Evolutionary conservation across 2,888 invertebrate species (phyloP).

Genomic region (Xestoiulus laeticollis): DNA sequence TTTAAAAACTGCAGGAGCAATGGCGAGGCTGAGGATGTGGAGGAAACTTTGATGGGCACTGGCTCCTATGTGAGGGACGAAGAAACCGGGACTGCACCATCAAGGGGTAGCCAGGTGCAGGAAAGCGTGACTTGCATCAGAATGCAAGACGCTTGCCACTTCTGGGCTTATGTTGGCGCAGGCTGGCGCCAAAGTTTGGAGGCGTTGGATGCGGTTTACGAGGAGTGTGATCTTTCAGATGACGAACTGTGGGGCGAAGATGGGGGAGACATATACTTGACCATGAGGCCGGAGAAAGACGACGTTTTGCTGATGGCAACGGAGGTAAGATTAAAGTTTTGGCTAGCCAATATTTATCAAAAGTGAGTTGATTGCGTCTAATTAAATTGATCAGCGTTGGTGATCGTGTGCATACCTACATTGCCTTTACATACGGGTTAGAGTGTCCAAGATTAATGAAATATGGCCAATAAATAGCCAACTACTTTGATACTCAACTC

Average conservation of each 20-base stretch:
- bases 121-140: constrained; percentile 5
- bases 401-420: too few relatives aligned
- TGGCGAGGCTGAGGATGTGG: not conserved
- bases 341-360: not conserved
- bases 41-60: not conserved
- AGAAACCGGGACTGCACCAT: not conserved
- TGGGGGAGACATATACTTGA: not conserved
- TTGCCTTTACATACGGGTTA: too few relatives aligned
- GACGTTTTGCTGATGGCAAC: not conserved
- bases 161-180: not conserved
- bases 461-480: not conserved
- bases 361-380: too few relatives aligned
- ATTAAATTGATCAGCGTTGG: too few relatives aligned
- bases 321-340: not conserved
- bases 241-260: not conserved
- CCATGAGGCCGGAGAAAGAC: not conserved
- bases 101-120: not conserved
- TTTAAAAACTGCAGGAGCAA: not conserved
- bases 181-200: not conserved
- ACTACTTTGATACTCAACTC: too few relatives aligned
- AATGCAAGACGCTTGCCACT: not conserved
- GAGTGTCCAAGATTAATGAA: too few relatives aligned
- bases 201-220: not conserved
- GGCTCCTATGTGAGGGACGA: not conserved
- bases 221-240: not conserved